Conservation (phyloP, 35 echinoderm and acorn worm genomes). For the Eucidaris tribuloides region DNA sequence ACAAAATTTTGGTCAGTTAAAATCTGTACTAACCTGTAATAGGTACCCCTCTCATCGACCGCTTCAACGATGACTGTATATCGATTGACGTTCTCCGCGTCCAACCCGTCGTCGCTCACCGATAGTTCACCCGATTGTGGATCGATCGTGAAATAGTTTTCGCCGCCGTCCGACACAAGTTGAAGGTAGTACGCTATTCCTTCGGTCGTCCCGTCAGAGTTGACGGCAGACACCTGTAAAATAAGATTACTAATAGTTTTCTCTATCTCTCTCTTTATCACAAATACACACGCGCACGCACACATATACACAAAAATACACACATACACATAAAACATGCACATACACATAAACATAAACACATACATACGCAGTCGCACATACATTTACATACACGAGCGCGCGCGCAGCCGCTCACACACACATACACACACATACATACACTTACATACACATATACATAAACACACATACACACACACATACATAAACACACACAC, state of each 20-base stretch:
- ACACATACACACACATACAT: no score
- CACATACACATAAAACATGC: not conserved
- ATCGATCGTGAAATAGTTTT: not conserved
- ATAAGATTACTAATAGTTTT: not conserved
- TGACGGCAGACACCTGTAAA: not conserved
- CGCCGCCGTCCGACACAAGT: not conserved
- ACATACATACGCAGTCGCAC: not conserved
- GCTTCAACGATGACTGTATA: slow-evolving; percentile 1
- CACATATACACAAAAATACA: not conserved
- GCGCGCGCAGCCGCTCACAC: no score
- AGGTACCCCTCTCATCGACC: not conserved
- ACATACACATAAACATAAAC: not conserved
- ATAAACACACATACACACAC: no score
- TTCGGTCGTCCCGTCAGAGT: not conserved
- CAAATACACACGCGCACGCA: not conserved
- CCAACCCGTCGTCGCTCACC: not conserved
- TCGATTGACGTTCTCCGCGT: not conserved
- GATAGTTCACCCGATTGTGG: not conserved
- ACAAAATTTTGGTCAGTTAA: no score
- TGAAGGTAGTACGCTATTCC: not conserved
- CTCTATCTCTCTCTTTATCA: not conserved
- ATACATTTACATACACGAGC: not conserved
- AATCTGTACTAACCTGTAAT: not conserved
- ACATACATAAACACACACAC: no score
- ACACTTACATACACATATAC: no score